A percentile compares a stretch with the other conserved stretches of the same genome.
These are phyloP conservation scores for Bettongia penicillata DNA, from an alignment of 2,113 vertebrate genomes.

Conservation along the genomic window DNA sequence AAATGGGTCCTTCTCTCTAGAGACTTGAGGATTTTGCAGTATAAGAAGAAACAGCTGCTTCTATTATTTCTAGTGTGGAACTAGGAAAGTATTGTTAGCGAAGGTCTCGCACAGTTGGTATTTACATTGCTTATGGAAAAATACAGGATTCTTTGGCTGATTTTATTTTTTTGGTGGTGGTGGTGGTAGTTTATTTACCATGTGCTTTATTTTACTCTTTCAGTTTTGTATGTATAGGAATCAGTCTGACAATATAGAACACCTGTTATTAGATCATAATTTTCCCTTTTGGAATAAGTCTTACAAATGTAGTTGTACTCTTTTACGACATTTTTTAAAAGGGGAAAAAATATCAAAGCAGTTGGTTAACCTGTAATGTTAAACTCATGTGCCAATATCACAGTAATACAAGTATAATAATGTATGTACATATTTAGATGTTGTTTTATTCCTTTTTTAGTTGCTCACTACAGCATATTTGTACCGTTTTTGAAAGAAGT, in stretches of 20 bases:
- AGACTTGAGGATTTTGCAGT: slow-evolving; percentile 44
- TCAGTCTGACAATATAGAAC: neutral
- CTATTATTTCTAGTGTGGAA: slow-evolving; percentile 50
- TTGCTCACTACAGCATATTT: neutral
- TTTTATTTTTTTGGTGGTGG: neutral
- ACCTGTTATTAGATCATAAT: neutral
- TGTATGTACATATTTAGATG: neutral
- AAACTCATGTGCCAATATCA: neutral
- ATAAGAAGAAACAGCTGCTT: neutral
- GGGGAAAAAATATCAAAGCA: neutral
- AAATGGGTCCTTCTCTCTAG: slow-evolving; percentile 18
- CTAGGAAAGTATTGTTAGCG: slow-evolving; percentile 30
- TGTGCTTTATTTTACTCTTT: neutral
- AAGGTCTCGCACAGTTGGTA: neutral
- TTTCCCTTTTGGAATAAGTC: neutral
- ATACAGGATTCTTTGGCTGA: neutral
- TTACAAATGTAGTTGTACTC: neutral
- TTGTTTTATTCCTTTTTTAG: neutral
- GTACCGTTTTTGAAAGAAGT: neutral
- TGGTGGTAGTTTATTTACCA: neutral
- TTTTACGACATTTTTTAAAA: neutral
- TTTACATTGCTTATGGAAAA: neutral
- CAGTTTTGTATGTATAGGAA: neutral
- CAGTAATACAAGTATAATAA: neutral
- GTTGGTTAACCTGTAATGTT: neutral